Conservation (phyloP, 1,140 invertebrate genomes). For the Hyles vespertilio region DNA sequence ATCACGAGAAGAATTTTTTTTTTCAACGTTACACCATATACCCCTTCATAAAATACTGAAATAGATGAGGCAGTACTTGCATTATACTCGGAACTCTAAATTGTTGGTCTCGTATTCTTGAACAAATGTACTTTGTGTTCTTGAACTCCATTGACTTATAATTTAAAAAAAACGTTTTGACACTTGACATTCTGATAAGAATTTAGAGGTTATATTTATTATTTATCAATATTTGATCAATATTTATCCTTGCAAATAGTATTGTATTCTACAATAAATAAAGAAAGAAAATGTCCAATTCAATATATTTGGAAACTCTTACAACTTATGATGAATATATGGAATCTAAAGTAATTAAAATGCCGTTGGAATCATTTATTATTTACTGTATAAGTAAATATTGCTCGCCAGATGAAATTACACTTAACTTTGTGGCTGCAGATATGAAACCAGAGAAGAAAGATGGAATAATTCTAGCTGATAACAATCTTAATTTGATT, state of each 20-base stretch:
- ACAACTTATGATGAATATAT: slow-evolving; percentile 14
- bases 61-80: too few species aligned
- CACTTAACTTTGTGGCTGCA: slow-evolving; percentile 39
- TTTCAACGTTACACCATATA: too few species aligned
- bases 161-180: too few species aligned
- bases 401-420: slow-evolving; percentile 40
- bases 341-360: slow-evolving; percentile 16
- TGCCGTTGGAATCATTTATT: slow-evolving; percentile 50
- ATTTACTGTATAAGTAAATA: slow-evolving; percentile 61
- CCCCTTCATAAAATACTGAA: too few species aligned
- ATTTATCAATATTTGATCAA: too few species aligned
- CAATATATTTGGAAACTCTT: slow-evolving; percentile 30
- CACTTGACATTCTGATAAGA: too few species aligned
- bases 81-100: too few species aligned
- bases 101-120: too few species aligned
- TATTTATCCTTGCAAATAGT: not conserved
- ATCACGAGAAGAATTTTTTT: too few species aligned
- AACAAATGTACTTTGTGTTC: too few species aligned
- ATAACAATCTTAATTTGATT: slow-evolving; percentile 27
- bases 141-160: too few species aligned
- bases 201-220: too few species aligned
- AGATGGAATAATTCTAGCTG: slow-evolving; percentile 23
- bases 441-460: slow-evolving; percentile 14
- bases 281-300: slow-evolving; percentile 20
- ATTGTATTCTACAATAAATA: not conserved